Evolutionary conservation across 2,888 invertebrate genomes (phyloP), one percentile per base, ranked within the genome.

Genomic region (Maniola hyperantus): DNA sequence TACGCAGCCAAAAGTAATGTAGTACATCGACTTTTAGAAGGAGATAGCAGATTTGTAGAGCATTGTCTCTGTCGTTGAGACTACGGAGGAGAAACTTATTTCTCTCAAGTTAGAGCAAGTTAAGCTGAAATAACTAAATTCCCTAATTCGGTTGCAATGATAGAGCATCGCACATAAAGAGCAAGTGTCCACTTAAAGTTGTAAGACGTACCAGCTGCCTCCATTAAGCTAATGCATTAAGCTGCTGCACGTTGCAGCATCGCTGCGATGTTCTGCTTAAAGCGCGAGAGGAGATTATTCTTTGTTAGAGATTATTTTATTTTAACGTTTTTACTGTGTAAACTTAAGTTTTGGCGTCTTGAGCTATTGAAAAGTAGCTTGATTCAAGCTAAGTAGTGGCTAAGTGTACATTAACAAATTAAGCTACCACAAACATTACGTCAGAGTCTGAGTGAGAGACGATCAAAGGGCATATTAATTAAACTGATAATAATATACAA

Each of bases 171-270:
- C 51, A 26, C 44, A 62, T 64, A 68, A 70, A 69, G 66, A 64
- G 51, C 69, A 64, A 65, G 58, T 66, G 70, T 65, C 65, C 65
- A 64, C 68, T 72, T 64, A 63, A 69, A 75, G 72, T 75, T 74
- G 71, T 69, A 70, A 70, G 71, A 72, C 72, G 46, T 60, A 50
- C 69, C 71, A 54, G 59, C 65, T 57, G 65, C 59, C 58, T 68
- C 73, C 76, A 76, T 75, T 75, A 74, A 72, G 67, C 71, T 75
- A 74, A 76, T 75, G 75, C 70, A 70, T 72, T 72, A 34, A n/a
- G n/a, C n/a, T n/a, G 36, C 36, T 36, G 36, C 64, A 70, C 70
- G 71, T 65, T 13, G 46, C 46, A 33, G 44, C 58, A 46, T 46
- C 44, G 42, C n/a, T 26, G 44, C 13, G 20, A 58, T 58, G 33